Percentiles rank a stretch among this genome's conserved stretches.
phyloP scores from a whole-genome alignment of 2,797 vertebrate species.

The Balearica regulorum region DNA sequence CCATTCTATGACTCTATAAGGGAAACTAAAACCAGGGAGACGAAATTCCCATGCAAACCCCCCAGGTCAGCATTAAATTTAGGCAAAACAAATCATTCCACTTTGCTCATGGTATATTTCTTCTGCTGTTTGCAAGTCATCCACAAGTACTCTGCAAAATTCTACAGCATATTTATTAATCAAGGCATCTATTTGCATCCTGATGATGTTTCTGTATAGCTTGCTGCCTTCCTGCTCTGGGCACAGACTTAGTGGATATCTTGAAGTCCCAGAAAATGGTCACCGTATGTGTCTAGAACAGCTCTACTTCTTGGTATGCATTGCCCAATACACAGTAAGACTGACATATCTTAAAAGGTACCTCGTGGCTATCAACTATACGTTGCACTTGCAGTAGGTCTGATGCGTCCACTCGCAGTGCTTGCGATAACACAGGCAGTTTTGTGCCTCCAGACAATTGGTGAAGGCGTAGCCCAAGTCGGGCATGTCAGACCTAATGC shows the following conservation, averaged over 20 bases:
- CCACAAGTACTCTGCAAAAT: neutral
- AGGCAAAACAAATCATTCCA: neutral
- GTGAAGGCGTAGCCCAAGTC: neutral
- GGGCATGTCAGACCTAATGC: neutral
- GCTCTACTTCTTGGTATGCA: neutral
- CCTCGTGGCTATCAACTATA: neutral
- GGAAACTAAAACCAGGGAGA: neutral
- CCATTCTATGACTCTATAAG: neutral
- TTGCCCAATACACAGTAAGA: neutral
- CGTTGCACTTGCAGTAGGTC: neutral
- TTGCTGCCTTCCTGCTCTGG: neutral
- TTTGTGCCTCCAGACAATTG: neutral
- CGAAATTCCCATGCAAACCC: neutral
- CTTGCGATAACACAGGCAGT: neutral
- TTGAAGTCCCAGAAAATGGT: neutral
- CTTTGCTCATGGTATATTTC: neutral
- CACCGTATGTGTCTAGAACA: rapidly evolving
- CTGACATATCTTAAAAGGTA: neutral
- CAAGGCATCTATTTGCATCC: neutral
- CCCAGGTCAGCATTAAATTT: neutral
- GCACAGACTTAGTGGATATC: neutral
- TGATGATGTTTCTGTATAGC: neutral
- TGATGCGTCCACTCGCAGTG: rapidly evolving
- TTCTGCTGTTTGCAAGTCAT: neutral
- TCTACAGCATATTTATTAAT: neutral